Percentiles rank a stretch among this genome's conserved stretches.
Conservation (phyloP, 1,140 invertebrate genomes). For the Zaprionus africanus region DNA sequence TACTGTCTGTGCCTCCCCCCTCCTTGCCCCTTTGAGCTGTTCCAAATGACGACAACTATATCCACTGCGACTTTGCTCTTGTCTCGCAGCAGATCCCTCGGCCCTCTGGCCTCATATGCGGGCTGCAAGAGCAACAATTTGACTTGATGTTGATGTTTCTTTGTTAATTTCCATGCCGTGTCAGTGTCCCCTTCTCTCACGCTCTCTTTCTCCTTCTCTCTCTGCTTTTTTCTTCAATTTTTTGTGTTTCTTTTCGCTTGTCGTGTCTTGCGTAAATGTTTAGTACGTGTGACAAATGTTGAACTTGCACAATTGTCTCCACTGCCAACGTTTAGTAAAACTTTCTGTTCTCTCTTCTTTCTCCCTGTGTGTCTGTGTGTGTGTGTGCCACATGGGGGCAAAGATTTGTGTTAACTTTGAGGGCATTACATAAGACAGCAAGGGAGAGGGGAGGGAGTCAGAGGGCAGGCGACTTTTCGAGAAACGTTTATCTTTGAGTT, state of each 20-base stretch:
- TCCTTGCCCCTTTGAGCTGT: constrained; percentile 55
- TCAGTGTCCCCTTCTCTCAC: constrained; percentile 30
- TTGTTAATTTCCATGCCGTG: constrained; percentile 71
- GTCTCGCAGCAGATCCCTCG: constrained; percentile 18
- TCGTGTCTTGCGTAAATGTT: constrained; percentile 44
- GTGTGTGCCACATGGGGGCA: constrained; percentile 22
- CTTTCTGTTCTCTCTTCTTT: constrained; percentile 28
- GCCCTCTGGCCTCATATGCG: constrained; percentile 34
- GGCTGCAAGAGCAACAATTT: constrained; percentile 52
- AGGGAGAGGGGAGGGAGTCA: not conserved
- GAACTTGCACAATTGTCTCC: constrained; percentile 68
- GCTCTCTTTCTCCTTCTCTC: not conserved
- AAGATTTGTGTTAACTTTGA: constrained; percentile 44
- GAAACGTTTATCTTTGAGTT: constrained; percentile 73
- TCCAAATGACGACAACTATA: constrained; percentile 77
- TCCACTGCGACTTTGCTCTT: constrained; percentile 54
- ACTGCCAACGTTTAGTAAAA: constrained; percentile 48
- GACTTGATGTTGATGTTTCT: constrained; percentile 74
- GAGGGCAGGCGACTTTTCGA: constrained; percentile 31
- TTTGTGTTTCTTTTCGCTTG: constrained; percentile 4
- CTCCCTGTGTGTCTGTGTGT: not conserved
- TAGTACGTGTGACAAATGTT: constrained; percentile 73
- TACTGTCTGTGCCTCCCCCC: constrained; percentile 22
- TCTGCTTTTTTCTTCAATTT: constrained; percentile 7
- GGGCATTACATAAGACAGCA: constrained; percentile 63